These are phyloP conservation scores for Lordiphosa andalusiaca DNA, from an alignment of 2,888 invertebrate genomes.

Conservation along the genomic window DNA sequence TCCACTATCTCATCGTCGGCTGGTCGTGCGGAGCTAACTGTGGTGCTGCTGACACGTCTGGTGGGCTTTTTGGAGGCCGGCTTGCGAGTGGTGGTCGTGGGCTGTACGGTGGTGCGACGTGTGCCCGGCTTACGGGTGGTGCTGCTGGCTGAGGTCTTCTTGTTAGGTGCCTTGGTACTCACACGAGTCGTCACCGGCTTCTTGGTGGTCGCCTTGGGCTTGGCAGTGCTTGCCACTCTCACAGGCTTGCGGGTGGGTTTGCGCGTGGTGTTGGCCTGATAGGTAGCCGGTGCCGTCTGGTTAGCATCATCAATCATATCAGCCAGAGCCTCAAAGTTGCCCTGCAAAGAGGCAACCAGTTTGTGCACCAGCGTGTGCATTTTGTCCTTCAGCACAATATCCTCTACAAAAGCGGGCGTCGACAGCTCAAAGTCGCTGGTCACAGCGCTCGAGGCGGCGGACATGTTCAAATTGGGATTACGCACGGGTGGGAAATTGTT, in stretches of 20 bases:
- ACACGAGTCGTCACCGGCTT: slow-evolving; percentile 76
- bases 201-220: slow-evolving; percentile 76
- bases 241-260: slow-evolving; percentile 75
- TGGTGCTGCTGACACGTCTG: slow-evolving; percentile 72
- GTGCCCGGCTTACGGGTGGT: slow-evolving; percentile 74
- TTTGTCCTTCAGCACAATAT: slow-evolving; percentile 88
- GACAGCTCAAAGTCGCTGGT: slow-evolving; percentile 85
- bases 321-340: slow-evolving; percentile 89
- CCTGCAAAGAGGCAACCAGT: slow-evolving; percentile 90
- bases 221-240: slow-evolving; percentile 46
- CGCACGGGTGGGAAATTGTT: slow-evolving; percentile 92
- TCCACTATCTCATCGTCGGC: slow-evolving; percentile 73
- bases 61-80: slow-evolving; percentile 77
- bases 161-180: slow-evolving; percentile 70
- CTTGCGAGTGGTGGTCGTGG: slow-evolving; percentile 80
- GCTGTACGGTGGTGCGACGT: slow-evolving; percentile 75
- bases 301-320: slow-evolving; percentile 85
- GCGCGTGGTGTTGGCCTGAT: slow-evolving; percentile 55
- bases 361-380: slow-evolving; percentile 91
- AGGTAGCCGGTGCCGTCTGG: slow-evolving; percentile 60
- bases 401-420: slow-evolving; percentile 89
- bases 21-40: slow-evolving; percentile 65
- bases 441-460: slow-evolving; percentile 82
- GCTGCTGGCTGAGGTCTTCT: slow-evolving; percentile 68
- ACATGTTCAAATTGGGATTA: slow-evolving; percentile 90